Evolutionary conservation across 2,113 vertebrate species (phyloP).

Genomic region (Sialia sialis): DNA sequence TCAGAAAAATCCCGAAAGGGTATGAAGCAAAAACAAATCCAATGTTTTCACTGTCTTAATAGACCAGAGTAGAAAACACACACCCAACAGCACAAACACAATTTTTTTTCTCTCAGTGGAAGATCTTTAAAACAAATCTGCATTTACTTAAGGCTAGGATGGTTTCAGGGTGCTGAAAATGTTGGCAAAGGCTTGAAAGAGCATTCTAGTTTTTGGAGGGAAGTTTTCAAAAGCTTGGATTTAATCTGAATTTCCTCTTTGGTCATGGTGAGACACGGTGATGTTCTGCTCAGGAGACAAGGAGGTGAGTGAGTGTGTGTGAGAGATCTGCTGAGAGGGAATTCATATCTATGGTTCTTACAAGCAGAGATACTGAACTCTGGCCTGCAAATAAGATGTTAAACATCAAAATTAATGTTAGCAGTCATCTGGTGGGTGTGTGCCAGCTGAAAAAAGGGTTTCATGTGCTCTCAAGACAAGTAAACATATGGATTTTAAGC

Average conservation of each 20-base stretch:
- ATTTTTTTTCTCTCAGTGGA: neutral
- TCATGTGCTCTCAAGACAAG: neutral
- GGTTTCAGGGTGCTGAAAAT: neutral
- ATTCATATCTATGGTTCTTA: neutral
- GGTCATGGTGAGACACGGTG: neutral
- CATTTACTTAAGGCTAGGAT: neutral
- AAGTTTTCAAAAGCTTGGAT: neutral
- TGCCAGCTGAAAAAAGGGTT: neutral
- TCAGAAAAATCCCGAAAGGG: neutral
- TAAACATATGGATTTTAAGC: conserved; percentile 23
- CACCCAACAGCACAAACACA: neutral
- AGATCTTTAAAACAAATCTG: neutral
- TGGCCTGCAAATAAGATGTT: neutral
- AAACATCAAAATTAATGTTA: neutral
- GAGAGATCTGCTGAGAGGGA: neutral
- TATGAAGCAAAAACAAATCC: neutral
- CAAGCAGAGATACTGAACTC: neutral
- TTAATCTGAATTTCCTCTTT: neutral
- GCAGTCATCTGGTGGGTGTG: neutral
- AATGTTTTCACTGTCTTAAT: neutral
- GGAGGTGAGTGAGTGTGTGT: neutral
- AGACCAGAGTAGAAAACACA: neutral
- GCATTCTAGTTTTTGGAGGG: neutral
- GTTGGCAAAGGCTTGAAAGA: neutral
- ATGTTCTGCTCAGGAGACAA: neutral